Base-by-base conservation (phyloP, 2,797 vertebrate genomes). In the Gephyroberyx darwinii region DNA sequence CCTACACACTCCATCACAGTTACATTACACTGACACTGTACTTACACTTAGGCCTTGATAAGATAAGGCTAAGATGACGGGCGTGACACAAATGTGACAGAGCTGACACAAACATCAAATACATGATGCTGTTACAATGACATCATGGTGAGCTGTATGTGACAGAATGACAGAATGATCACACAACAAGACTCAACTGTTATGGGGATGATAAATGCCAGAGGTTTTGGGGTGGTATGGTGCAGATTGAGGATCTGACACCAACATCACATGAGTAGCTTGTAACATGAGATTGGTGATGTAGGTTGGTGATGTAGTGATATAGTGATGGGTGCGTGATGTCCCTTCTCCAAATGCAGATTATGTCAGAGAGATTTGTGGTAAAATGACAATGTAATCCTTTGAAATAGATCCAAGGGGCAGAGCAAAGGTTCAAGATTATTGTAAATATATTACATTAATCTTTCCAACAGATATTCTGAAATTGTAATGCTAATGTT, bases 401-500 rank as follows among this genome's bases (percentile, higher is more conserved):
- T 41, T 37, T 64, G 47, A 47, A n/a, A 14, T n/a, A 31, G 61
- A 64, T 64, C 45, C 47, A 30, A 54, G 52, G 16, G 26, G 20
- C 16, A 6, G n/a, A 20, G 43, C 14, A 62, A n/a, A 30, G 26
- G 43, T 35, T 51, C 9, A 64, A 50, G 47, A 64, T 54, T 54
- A 54, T 30, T 26, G 52, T 2, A 22, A 26, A 22, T 54, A 54
- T 54, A 30, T 30, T 26, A 54, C 52, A 26, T 6, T 54, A 12
- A 54, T 54, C 22, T 54, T 54, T 30, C 12, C 22, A 54, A 26
- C 39, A 41, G 8, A 41, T 47, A 47, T 62, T 8, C 19, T 58
- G 39, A 59, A 70, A 55, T 13, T 54, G 20, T 12, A 68, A 30
- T 30, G 52, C 22, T 54, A 68, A 30, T 30, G 52, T 10, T 54